Base-by-base conservation (phyloP, 1,140 invertebrate species). In the Matsumurasca onukii region DNA sequence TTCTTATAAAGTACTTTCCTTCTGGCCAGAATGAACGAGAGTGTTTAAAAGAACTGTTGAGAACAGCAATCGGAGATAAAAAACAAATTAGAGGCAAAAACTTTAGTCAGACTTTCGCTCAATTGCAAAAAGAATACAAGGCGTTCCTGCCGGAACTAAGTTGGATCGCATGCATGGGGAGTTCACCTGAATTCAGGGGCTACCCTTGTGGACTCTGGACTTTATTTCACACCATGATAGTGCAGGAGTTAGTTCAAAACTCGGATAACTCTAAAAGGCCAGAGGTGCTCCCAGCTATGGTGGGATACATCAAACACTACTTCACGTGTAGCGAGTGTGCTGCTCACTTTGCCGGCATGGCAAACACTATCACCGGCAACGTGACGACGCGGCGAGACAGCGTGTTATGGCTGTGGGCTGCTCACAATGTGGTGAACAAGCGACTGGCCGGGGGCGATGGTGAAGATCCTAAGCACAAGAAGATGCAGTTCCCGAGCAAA, bases 201-300 rank as follows among this genome's bases (percentile, higher is more conserved):
- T 99, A 95, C 78, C 93, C 96, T 0, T 99, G 98, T 82, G 89
- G 93, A 0, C 80, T 99, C 17, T 99, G 98, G 98, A 92, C 87
- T 34, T 82, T 97, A 67, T 99, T 98, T 78, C 98, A 99, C 77
- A 92, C 90, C 51, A 78, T 99, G 25, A 95, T 93, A 12, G 91
- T 98, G 0, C 49, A 12, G 3, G 49, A 51, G 24, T 17, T 20
- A 9, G 17, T 51, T 20, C 49, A 51, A 51, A 22, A 51, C 3
- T 20, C 17, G 75, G 22, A 69, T 64, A 17, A 61, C 57, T 24
- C 15, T n/a, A 49, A 24, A 71, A 52, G 72, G 79, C 77, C 80
- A 22, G 84, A 88, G 75, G 88, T 98, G 15, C 79, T 98, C 0
- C 80, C 84, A 72, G 89, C 90, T 0, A 95, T 99, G 83, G 83